Percentiles rank a stretch among this genome's conserved stretches.
phyloP scores from a whole-genome alignment of 1,140 invertebrate genomes.

The Pseudomyrmex concolor region DNA sequence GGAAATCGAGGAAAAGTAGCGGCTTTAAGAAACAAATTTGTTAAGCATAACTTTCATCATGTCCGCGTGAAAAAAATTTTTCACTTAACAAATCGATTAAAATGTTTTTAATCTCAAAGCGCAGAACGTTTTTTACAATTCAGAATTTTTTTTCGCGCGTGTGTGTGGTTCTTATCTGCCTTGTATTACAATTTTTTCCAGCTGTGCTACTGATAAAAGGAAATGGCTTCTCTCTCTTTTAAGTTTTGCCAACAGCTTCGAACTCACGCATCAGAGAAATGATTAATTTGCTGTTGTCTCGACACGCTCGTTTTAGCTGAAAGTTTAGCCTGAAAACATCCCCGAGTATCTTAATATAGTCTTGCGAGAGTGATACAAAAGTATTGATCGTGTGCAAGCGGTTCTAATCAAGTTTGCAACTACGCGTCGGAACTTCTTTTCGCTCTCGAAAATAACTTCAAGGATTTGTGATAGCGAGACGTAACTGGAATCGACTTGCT shows the following conservation, averaged over 20 bases:
- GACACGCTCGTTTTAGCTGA: neutral
- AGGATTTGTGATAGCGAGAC: constrained; percentile 6
- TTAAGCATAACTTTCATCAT: constrained; percentile 1
- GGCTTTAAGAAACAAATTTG: constrained; percentile 1
- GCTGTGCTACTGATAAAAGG: neutral
- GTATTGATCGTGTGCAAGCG: neutral
- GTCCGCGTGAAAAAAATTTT: neutral
- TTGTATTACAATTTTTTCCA: neutral
- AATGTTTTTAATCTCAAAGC: constrained; percentile 20
- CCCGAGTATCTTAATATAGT: neutral
- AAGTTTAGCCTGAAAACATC: neutral
- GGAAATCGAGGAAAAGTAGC: neutral
- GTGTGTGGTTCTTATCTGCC: too few relatives aligned
- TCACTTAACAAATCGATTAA: constrained; percentile 6
- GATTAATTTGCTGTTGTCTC: constrained; percentile 16
- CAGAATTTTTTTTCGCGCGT: neutral
- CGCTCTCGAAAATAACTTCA: constrained; percentile 23
- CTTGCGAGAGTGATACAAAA: neutral
- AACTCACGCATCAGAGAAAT: neutral
- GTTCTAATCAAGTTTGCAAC: constrained; percentile 19
- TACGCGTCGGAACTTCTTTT: neutral
- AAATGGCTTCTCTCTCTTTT: neutral
- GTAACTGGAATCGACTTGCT: constrained; percentile 26
- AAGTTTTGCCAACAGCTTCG: neutral
- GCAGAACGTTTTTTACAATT: neutral